Evolutionary conservation across 1,140 invertebrate genomes (phyloP).

Genomic region (Meloidogyne exigua): DNA sequence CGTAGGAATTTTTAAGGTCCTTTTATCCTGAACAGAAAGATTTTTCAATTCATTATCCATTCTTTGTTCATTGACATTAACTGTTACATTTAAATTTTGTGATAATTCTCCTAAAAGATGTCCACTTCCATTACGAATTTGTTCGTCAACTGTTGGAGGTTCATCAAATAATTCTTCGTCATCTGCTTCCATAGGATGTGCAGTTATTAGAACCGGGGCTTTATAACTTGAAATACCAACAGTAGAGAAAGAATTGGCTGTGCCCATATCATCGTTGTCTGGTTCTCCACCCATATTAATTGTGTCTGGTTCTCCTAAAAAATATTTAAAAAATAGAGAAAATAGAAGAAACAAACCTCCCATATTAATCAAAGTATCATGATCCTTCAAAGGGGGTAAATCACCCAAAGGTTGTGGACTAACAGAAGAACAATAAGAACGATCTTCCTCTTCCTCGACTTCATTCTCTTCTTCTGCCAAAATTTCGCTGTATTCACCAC

Average conservation of each 20-base stretch:
- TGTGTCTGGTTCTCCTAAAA: slow-evolving; percentile 38
- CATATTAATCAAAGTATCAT: slow-evolving; percentile 40
- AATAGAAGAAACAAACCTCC: slow-evolving; percentile 20
- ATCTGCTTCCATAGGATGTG: slow-evolving; percentile 28
- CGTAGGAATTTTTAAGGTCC: neutral
- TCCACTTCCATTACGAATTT: neutral
- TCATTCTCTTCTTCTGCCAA: slow-evolving; percentile 1
- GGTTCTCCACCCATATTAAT: slow-evolving; percentile 47
- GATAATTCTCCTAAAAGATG: neutral
- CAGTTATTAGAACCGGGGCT: slow-evolving; percentile 20
- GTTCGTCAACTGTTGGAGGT: slow-evolving; percentile 13
- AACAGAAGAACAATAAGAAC: slow-evolving; percentile 27
- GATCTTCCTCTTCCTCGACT: slow-evolving; percentile 37
- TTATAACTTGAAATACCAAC: slow-evolving; percentile 24
- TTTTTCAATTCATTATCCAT: neutral
- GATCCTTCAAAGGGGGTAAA: slow-evolving; percentile 6
- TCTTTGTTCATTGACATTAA: neutral
- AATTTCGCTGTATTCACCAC: neutral
- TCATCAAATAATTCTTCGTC: slow-evolving; percentile 26
- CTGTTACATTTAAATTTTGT: neutral
- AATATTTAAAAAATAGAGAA: neutral
- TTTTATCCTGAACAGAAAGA: neutral
- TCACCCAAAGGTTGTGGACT: slow-evolving; percentile 38
- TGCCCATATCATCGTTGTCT: slow-evolving; percentile 25
- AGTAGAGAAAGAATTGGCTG: neutral